phyloP scores from a whole-genome alignment of 1,140 invertebrate species.

The Eriosoma lanigerum region DNA sequence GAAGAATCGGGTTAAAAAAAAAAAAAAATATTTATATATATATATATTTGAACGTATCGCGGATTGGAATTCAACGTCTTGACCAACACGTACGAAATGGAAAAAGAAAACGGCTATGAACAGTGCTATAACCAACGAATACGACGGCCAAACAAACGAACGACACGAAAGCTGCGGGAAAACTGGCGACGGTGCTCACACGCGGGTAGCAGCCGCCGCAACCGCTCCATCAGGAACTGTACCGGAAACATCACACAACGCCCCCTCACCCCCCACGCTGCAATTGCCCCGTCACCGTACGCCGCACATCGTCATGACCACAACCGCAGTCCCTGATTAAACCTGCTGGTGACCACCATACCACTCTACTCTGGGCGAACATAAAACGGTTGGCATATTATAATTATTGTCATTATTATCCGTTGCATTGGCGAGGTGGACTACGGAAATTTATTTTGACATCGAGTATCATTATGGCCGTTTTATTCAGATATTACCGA shows the following conservation, averaged over 20 bases:
- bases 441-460: slow-evolving; percentile 20
- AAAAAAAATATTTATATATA: too few relatives aligned
- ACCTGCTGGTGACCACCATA: slow-evolving; percentile 4
- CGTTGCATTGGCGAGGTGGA: not conserved
- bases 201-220: slow-evolving; percentile 30
- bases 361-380: too few relatives aligned
- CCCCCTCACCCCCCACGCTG: not conserved
- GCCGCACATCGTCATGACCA: not conserved
- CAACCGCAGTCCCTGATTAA: slow-evolving; percentile 41
- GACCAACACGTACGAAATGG: too few relatives aligned
- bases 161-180: slow-evolving; percentile 27
- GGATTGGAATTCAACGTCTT: too few relatives aligned
- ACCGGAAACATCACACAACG: slow-evolving; percentile 42
- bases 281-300: too few relatives aligned
- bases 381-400: slow-evolving; percentile 1
- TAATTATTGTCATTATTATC: slow-evolving; percentile 20
- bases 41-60: too few relatives aligned
- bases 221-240: slow-evolving; percentile 34
- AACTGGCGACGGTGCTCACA: slow-evolving; percentile 40
- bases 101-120: not conserved
- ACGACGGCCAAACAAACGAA: not conserved
- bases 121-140: not conserved
- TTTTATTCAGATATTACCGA: not conserved
- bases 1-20: too few relatives aligned
- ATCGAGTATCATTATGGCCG: not conserved